Base-by-base conservation (phyloP, 1,140 invertebrate species). In the Drusus annulatus region DNA sequence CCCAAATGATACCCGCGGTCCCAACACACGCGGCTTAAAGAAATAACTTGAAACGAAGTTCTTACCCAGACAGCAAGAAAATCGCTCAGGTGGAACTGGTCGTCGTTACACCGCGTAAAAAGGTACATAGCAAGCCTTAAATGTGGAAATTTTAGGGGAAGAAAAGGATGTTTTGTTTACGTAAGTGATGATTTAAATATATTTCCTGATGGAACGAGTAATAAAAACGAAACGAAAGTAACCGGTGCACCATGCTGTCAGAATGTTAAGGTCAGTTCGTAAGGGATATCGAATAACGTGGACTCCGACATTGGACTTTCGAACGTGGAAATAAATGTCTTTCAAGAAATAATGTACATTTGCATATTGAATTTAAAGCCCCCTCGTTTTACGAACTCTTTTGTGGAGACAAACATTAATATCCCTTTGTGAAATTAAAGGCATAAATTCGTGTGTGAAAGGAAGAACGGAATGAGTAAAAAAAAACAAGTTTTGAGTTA, bases 201-300 rank as follows among this genome's bases (percentile, higher is more conserved):
- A 1, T 21, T 25, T 21, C 21, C 10, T 21, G 62, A n/a, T 25
- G 25, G 62, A 13, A 65, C 6, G 16, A n/a, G 16, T 65, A 36
- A 31, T 65, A 65, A 65, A 65, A 65, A 65, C 16, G 25, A 65
- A 65, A 65, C 21, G 8, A 65, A 65, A 65, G 62, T 65, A 65
- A 13, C 21, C 62, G 21, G 28, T 13, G 56, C 62, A 65, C 8
- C 62, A 65, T 2, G 25, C 28, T 65, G 62, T 17, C 62, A 65
- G 62, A 65, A 65, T 65, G 62, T 25, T 65, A 63, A 63, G 62
- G 62, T 36, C 62, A 65, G 16, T 31, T 36, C 56, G 23, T 23
- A 60, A 17, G 19, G 19, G 56, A 60, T 60, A 60, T 17, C 8
- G 13, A 23, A 60, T 60, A 60, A 60, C 56, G 13, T 45, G 36